Evolutionary conservation across 2,113 vertebrate species (phyloP), one percentile per base, ranked within the genome.

Genomic region (Monopterus albus): DNA sequence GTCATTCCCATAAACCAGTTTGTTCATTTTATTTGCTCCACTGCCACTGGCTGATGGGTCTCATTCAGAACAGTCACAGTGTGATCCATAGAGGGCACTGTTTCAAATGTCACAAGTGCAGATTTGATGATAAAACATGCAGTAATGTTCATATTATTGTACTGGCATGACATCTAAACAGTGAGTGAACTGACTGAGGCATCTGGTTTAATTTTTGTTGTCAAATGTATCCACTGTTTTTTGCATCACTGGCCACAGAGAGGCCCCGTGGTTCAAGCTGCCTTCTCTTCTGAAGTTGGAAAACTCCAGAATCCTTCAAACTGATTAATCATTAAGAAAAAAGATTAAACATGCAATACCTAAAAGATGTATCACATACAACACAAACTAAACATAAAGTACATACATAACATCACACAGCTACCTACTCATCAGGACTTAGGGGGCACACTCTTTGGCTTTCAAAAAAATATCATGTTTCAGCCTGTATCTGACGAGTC

Each of bases 41-140:
- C 36, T 61, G 40, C 10, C 20, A 53, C 9, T 23, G 31, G 21
- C 58, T 59, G 36, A 33, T 1, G 14, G 23, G 1, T 13, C 2
- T 21, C 39, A 10, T 25, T 56, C 28, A 43, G 40, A 26, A 47
- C 42, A 73, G 59, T 0, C 51, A 39, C 20, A 33, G 5, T 29
- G 29, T 42, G 51, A 56, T 74, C 87, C 65, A 75, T 42, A 81
- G 91, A 85, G 90, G 88, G 85, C 89, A 79, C 74, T 86, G 81
- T 89, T 88, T 89, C 61, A 68, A 73, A 29, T 56, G 52, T 53
- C 23, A 64, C 15, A 43, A 39, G 11, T 40, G 25, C 40, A 45
- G 31, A 47, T 26, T 46, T 20, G 56, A 60, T 7, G n/a, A n/a
- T 33, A 57, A 11, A 57, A 53, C 15, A 50, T 20, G 28, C 8